A percentile compares a stretch with the other conserved stretches of the same genome.
These are phyloP conservation scores for Seira musarum DNA, from an alignment of 2,888 invertebrate genomes.

Conservation along the genomic window DNA sequence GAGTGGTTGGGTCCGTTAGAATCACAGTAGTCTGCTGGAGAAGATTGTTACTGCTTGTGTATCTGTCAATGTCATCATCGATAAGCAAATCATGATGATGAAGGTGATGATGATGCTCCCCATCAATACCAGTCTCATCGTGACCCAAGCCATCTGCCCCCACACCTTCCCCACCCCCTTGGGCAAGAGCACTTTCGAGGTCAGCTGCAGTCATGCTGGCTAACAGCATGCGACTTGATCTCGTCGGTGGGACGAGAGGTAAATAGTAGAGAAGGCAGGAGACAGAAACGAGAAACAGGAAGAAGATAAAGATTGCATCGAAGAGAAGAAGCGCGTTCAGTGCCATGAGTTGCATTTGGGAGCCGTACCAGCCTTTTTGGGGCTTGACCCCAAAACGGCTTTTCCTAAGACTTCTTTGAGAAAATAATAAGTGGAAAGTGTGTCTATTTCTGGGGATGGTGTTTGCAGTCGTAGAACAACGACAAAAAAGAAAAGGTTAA, in stretches of 20 bases:
- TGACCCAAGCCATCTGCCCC: slow-evolving; percentile 1
- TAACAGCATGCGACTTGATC: slow-evolving; percentile 63
- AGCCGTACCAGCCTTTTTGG: slow-evolving; percentile 53
- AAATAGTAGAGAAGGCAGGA: slow-evolving; percentile 88
- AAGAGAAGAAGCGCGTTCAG: slow-evolving; percentile 90
- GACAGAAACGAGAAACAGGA: slow-evolving; percentile 87
- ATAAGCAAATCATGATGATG: slow-evolving; percentile 33
- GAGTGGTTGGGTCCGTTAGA: slow-evolving; percentile 65
- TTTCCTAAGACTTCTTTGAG: slow-evolving; percentile 30
- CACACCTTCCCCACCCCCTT: slow-evolving; percentile 32
- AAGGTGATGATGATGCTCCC: slow-evolving; percentile 15
- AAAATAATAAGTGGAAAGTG: slow-evolving; percentile 26
- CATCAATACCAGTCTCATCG: slow-evolving; percentile 47
- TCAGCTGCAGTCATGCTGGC: slow-evolving; percentile 64
- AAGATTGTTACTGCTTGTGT: slow-evolving; percentile 23
- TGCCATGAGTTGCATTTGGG: slow-evolving; percentile 85
- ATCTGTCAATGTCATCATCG: slow-evolving; percentile 32
- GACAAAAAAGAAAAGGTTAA: not conserved
- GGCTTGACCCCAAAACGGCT: slow-evolving; percentile 52
- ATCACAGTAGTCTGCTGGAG: slow-evolving; percentile 49
- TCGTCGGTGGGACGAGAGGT: slow-evolving; percentile 73
- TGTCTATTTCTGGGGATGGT: too few species aligned
- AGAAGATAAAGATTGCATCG: slow-evolving; percentile 90
- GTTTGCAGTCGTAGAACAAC: too few species aligned
- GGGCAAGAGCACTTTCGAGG: slow-evolving; percentile 65